Base-by-base conservation (phyloP, 2,797 vertebrate genomes). In the Cheirogaleus major region DNA sequence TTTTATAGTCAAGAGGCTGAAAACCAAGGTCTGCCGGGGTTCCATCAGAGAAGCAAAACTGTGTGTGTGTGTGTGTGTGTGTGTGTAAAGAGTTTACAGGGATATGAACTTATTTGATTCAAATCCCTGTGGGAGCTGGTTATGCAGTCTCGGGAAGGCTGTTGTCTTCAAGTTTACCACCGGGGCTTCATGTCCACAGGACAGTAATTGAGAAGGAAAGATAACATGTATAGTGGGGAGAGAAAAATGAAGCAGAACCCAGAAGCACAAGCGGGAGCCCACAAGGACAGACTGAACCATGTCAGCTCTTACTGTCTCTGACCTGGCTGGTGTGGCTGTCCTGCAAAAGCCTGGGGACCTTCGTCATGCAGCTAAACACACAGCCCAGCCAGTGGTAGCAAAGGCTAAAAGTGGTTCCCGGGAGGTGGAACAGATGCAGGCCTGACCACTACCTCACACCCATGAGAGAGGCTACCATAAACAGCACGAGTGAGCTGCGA, bases 341-440 rank as follows among this genome's bases (percentile, higher is more conserved):
- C 63, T 30, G 7, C 25, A 2, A 4, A 45, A 75, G 41, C 48
- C 48, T n/a, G 52, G 7, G 48, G 2, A 17, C 45, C 15, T 48
- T 3, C 14, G 3, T 35, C 52, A 23, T 1, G 10, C 4, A 18
- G n/a, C 78, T 61, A 25, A 55, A 43, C 14, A 15, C 14, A 38
- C 27, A 17, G 2, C 12, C 55, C 2, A 10, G 38, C 45, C 32
- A 2, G 11, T 2, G 41, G 52, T 0, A 12, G 52, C 14, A 59
- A 59, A 14, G 79, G 41, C 57, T 48, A 9, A 23, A 30, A 15
- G 20, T 27, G 59, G 50, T 3, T 32, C 11, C 5, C 17, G 23
- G 17, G 8, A 3, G 30, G 2, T 0, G 11, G 38, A 32, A 23
- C 30, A 41, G n/a, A 13, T 1, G 22, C 43, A 45, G 43, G 18